A percentile compares a stretch with the other conserved stretches of the same genome.
Evolutionary conservation across 2,888 invertebrate genomes (phyloP).

Genomic region (Hypomecis punctinalis): DNA sequence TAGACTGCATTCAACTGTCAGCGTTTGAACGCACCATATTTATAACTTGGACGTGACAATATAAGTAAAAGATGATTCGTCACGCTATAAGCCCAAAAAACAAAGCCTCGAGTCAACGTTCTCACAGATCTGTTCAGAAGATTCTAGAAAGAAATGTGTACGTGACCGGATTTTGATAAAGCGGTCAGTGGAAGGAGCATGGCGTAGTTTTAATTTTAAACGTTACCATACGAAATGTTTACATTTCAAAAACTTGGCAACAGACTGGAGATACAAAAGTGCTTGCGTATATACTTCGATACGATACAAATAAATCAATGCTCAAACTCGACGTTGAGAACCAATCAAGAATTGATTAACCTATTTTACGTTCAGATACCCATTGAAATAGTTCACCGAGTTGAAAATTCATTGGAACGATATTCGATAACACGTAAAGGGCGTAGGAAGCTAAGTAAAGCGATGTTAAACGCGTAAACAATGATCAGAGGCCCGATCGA

Average conservation of each 20-base stretch:
- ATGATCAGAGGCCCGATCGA: conserved; percentile 52
- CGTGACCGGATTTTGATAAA: conserved; percentile 56
- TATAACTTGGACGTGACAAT: conserved; percentile 58
- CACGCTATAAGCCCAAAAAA: conserved; percentile 57
- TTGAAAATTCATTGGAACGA: conserved; percentile 12
- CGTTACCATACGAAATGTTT: conserved; percentile 50
- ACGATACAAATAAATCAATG: conserved; percentile 33
- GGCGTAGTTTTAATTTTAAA: conserved; percentile 47
- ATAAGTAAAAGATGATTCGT: conserved; percentile 54
- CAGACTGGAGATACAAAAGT: conserved; percentile 37
- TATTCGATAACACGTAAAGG: conserved; percentile 29
- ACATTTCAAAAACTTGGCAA: conserved; percentile 56
- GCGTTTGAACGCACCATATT: conserved; percentile 37
- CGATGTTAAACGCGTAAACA: conserved; percentile 47
- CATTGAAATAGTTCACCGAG: conserved; percentile 16
- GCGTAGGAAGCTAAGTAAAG: conserved; percentile 39
- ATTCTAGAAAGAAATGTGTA: conserved; percentile 57
- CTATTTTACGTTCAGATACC: conserved; percentile 23
- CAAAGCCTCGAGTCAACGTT: conserved; percentile 59
- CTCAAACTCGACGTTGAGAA: conserved; percentile 26
- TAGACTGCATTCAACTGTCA: conserved; percentile 30
- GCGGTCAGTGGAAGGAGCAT: conserved; percentile 44
- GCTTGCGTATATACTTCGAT: conserved; percentile 31
- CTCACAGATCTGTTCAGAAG: conserved; percentile 56
- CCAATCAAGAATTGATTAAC: conserved; percentile 27